These are phyloP conservation scores for Ochotona princeps DNA, from an alignment of 2,113 vertebrate species.

Conservation along the genomic window DNA sequence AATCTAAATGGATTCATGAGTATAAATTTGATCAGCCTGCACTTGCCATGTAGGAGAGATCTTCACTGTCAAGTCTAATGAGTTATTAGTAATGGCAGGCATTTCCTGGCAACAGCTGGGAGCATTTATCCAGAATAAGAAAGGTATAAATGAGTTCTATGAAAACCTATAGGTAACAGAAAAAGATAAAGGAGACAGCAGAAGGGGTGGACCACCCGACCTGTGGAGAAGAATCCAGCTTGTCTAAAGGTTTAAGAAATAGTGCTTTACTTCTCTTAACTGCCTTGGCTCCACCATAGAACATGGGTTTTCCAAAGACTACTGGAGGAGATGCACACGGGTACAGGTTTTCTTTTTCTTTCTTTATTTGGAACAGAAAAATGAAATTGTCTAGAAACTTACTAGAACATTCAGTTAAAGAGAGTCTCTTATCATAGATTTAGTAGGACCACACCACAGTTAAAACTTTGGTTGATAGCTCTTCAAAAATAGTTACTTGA, in stretches of 20 bases:
- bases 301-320: background rate
- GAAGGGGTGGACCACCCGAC: background rate
- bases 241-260: conserved; percentile 14
- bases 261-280: background rate
- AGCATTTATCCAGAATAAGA: conserved; percentile 70
- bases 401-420: conserved; percentile 14
- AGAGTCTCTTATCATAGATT: background rate
- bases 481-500: conserved; percentile 8
- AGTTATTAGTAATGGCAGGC: conserved; percentile 76
- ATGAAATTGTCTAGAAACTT: background rate
- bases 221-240: background rate
- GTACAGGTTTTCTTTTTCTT: background rate
- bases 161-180: conserved; percentile 48
- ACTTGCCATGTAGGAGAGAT: conserved; percentile 49
- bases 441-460: background rate
- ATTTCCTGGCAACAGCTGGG: conserved; percentile 69
- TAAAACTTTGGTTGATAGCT: background rate
- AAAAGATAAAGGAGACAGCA: conserved; percentile 32
- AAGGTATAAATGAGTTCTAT: conserved; percentile 70
- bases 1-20: conserved; percentile 51
- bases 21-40: conserved; percentile 26
- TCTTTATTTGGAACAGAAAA: too few relatives aligned
- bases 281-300: background rate
- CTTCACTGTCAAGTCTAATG: conserved; percentile 69
- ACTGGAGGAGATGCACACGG: background rate